Evolutionary conservation across 2,888 invertebrate genomes (phyloP), one percentile per base, ranked within the genome.

Genomic region (Ophion slaviceki): DNA sequence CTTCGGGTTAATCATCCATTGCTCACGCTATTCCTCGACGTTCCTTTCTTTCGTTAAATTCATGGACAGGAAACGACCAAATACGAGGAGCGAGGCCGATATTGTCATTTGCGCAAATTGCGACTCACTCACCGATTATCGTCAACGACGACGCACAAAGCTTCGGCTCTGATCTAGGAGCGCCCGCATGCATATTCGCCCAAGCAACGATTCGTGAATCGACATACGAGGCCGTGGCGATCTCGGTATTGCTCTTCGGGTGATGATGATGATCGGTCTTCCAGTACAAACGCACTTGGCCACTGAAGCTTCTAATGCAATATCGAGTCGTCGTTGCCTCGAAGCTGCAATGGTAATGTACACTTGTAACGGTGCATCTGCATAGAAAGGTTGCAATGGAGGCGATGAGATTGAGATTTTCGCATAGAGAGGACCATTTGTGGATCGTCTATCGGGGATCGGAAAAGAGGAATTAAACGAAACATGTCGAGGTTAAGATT

Each of bases 101-200:
- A 86, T 83, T 84, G 82, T 83, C 83, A 83, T 83, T 74, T 87
- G 71, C 74, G 81, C 85, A 85, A 88, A 85, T 86, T 76, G 84
- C 87, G 75, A 87, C 85, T 88, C 88, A 88, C 90, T 88, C 88
- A 78, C 68, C 87, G 87, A 88, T 90, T 87, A 88, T 88, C 88
- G 85, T 88, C 86, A 79, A 86, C 85, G 68, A 62, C 78, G 77
- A 82, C 75, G 59, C 70, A 80, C 47, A 47, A 32, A 10, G 61
- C 67, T 61, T 24, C 57, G 66, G 28, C 57, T 67, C 24, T 40
- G 53, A n/a, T 32, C 68, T 75, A 14, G 4, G 20, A 78, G 59
- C 36, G 72, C 47, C 40, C n/a, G 45, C 57, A 17, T 36, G 68
- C n/a, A 66, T 47, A 40, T 57, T 45, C 36, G 72, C 24, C 66